Evolutionary conservation across 2,797 vertebrate species (phyloP), one percentile per base, ranked within the genome.

Genomic region (Varecia variegata): DNA sequence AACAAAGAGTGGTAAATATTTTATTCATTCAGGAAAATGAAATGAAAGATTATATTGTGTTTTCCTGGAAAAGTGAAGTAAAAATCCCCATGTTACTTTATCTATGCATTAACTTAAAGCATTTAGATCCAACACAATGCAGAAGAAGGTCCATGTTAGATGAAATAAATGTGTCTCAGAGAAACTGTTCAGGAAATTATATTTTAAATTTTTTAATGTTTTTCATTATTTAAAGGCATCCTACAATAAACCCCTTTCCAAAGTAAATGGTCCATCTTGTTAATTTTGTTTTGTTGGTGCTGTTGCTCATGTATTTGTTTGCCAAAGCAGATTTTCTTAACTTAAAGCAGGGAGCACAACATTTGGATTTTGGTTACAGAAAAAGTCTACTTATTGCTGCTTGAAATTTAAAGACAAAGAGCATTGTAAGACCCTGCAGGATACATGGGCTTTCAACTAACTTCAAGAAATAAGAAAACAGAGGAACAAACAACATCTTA

Each of bases 61-160:
- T 95, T 92, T 68, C 30, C 88, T 84, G 43, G 27, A 76, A 97
- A 97, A 93, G 82, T 76, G 23, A 97, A 90, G 62, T 82, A 90
- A 97, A 92, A 92, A 65, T 90, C 25, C 18, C 52, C 56, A 76
- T 32, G 18, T 17, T 90, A 88, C n/a, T 68, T 88, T 84, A 85
- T 20, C n/a, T 79, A 45, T n/a, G 27, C 18, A 85, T 93, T 94
- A 91, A 88, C 47, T 56, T 80, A 76, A 71, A 21, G 82, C 40
- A 80, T 88, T 96, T 50, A 92, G 17, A 67, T 45, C 4, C 3
- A 85, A 20, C 40, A 90, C 1, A 60, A 3, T 35, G 60, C 2
- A 90, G 25, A 92, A 90, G 25, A 90, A 79, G 30, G 32, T 71
- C 21, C 7, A 40, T 12, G 3, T 91, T 35, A 56, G 9, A 91